Evolutionary conservation across 2,888 invertebrate species (phyloP).

Genomic region (Lochmaea crataegi): DNA sequence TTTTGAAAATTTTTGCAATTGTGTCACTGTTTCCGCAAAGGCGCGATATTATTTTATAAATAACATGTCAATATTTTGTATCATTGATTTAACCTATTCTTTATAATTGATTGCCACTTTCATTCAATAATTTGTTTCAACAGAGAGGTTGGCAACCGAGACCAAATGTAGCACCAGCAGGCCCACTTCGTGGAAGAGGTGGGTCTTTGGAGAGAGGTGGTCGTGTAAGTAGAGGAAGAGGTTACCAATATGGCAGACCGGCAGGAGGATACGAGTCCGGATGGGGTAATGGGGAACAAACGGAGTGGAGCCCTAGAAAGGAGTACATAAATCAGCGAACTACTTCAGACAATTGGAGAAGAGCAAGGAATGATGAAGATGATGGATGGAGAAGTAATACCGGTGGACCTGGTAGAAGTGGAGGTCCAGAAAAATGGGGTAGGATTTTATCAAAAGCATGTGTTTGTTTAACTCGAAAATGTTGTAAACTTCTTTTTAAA

Average conservation of each 20-base stretch:
- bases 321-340: constrained; percentile 65
- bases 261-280: constrained; percentile 62
- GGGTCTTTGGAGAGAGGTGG: constrained; percentile 66
- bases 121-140: constrained; percentile 28
- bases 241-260: constrained; percentile 59
- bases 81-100: too few species aligned
- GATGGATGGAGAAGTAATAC: constrained; percentile 62
- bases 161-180: constrained; percentile 60
- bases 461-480: too few species aligned
- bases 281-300: constrained; percentile 70
- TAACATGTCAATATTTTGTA: too few species aligned
- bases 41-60: too few species aligned
- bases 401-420: constrained; percentile 50
- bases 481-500: too few species aligned
- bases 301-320: constrained; percentile 72
- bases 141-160: constrained; percentile 67
- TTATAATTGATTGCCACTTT: neutral
- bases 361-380: constrained; percentile 65
- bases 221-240: constrained; percentile 56
- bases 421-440: constrained; percentile 69
- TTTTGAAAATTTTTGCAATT: too few species aligned
- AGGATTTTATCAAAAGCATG: constrained; percentile 26
- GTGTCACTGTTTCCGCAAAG: too few species aligned
- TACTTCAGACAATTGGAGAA: constrained; percentile 67
- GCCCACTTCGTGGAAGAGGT: constrained; percentile 63